Conservation (phyloP, 2,797 vertebrate genomes). For the Diplodus puntazzo region DNA sequence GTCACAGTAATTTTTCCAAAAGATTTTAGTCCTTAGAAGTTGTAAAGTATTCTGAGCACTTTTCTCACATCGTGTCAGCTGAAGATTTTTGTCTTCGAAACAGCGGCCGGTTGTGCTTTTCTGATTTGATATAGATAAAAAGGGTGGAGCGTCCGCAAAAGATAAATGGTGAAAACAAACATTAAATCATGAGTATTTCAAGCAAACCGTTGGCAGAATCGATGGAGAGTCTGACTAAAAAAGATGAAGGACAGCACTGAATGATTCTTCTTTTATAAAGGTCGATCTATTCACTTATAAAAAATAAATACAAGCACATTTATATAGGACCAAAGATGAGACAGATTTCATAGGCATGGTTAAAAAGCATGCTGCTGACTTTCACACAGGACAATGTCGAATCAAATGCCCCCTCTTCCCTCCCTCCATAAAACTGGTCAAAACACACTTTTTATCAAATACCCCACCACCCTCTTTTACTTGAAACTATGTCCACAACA, state of each 20-base stretch:
- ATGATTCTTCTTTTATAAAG: constrained; percentile 52
- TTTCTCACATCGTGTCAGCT: constrained; percentile 1
- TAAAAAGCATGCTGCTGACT: constrained; percentile 79
- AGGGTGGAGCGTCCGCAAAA: background rate
- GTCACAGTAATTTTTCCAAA: constrained; percentile 18
- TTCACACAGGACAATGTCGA: constrained; percentile 77
- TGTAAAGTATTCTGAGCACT: background rate
- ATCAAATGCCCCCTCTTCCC: constrained; percentile 14
- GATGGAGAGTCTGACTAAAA: constrained; percentile 22
- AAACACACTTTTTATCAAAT: constrained; percentile 34
- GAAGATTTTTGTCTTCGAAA: constrained; percentile 9
- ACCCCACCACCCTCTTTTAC: constrained; percentile 46
- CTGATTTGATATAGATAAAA: constrained; percentile 37
- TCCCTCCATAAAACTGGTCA: constrained; percentile 28
- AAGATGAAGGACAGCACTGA: constrained; percentile 38
- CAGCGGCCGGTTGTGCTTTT: constrained; percentile 45
- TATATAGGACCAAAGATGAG: constrained; percentile 74
- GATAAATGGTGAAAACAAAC: constrained; percentile 24
- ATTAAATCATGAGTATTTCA: constrained; percentile 17
- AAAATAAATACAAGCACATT: constrained; percentile 81
- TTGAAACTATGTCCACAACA: constrained; percentile 62
- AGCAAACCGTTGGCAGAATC: constrained; percentile 26
- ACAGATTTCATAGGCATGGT: constrained; percentile 72
- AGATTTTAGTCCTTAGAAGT: constrained; percentile 16
- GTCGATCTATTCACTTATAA: constrained; percentile 61